A percentile compares a stretch with the other conserved stretches of the same genome.
Evolutionary conservation across 2,113 vertebrate genomes (phyloP).

Genomic region (Callithrix jacchus): DNA sequence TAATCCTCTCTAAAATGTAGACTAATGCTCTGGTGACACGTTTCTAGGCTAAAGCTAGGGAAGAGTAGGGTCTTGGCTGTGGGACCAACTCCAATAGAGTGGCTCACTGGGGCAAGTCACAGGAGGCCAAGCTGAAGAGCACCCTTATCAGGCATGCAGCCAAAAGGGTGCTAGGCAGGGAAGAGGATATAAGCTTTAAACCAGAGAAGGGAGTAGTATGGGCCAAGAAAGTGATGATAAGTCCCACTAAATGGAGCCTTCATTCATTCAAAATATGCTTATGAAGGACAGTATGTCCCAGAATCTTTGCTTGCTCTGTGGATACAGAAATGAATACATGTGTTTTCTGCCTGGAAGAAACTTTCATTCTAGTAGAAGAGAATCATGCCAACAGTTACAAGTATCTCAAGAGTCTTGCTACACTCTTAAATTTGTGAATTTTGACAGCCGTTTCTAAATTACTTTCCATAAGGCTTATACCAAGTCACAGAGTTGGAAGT

Average conservation of each 20-base stretch:
- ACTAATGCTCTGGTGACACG: background rate
- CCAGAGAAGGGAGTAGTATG: background rate
- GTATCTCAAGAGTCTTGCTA: background rate
- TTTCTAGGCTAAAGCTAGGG: background rate
- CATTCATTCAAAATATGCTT: background rate
- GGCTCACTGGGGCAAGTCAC: background rate
- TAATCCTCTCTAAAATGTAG: background rate
- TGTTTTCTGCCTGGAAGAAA: background rate
- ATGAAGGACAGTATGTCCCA: background rate
- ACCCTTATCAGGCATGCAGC: background rate
- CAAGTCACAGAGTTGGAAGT: background rate
- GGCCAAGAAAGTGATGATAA: background rate
- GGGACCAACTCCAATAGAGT: background rate
- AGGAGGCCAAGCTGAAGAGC: background rate
- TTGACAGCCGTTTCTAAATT: background rate
- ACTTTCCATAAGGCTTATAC: background rate
- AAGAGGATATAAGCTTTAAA: background rate
- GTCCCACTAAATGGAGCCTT: background rate
- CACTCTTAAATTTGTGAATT: constrained; percentile 15
- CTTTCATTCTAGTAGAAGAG: background rate
- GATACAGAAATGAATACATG: background rate
- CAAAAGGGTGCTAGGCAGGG: background rate
- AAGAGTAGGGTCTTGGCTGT: background rate
- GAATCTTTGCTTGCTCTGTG: background rate
- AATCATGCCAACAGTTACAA: background rate